Percentiles rank a stretch among this genome's conserved stretches.
Conservation (phyloP, 2,113 vertebrate species). For the Varanus salvator region DNA sequence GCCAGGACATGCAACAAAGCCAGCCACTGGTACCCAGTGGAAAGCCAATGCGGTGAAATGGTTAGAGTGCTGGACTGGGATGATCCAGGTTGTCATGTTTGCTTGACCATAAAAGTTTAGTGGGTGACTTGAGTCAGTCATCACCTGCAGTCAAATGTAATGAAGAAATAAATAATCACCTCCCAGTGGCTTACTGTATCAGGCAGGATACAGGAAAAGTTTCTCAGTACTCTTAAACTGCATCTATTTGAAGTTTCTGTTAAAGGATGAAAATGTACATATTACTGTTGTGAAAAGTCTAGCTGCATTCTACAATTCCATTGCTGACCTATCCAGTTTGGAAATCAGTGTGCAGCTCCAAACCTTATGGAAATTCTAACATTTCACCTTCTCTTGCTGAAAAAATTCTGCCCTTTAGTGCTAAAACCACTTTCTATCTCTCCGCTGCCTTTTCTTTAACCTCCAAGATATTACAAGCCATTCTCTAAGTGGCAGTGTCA, state of each 20-base stretch:
- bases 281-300: neutral
- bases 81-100: no score
- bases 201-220: no score
- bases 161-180: no score
- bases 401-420: constrained; percentile 46
- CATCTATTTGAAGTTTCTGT: neutral
- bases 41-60: no score
- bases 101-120: no score
- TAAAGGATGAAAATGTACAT: neutral
- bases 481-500: constrained; percentile 55
- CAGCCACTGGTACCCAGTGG: no score
- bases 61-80: no score
- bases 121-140: no score
- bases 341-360: neutral
- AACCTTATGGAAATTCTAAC: neutral
- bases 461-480: constrained; percentile 42
- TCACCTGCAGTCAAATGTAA: no score
- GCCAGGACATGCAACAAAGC: no score
- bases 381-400: neutral
- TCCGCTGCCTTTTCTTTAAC: constrained; percentile 47
- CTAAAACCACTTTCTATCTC: constrained; percentile 10
- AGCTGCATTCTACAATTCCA: neutral
- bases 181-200: no score
- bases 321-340: neutral
- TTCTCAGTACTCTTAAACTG: neutral